Base-by-base conservation (phyloP, 2,888 invertebrate species). In the Scrobipalpa costella region DNA sequence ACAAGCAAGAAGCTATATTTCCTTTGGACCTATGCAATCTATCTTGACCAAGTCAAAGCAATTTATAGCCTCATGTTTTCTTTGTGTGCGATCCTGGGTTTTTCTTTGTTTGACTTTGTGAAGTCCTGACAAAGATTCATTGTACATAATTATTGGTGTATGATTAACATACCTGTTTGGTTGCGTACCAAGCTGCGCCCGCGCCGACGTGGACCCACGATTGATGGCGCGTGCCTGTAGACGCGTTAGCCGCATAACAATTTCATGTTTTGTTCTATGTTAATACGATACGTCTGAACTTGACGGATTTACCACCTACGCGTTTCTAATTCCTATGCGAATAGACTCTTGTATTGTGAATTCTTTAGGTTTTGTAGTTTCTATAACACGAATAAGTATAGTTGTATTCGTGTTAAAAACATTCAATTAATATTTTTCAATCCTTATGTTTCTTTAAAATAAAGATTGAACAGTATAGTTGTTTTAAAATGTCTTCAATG, bases 161-260 rank as follows among this genome's bases (percentile, higher is more conserved):
- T 66, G 69, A 71, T 73, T 71, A 72, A 69, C 66, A 70, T 68
- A 63, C 60, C 47, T 61, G 61, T 60, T 50, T 55, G 61, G 59
- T 57, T 21, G 38, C 59, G 57, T 58, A 34, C 36, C 57, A 34
- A 50, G 61, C 50, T 63, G 69, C 71, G 74, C 73, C 73, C 71
- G 74, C 76, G 75, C 50, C 70, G 71, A 68, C 68, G 72, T 72
- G 78, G 77, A 76, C 74, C 74, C 71, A 77, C 75, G 72, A 72
- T 69, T 73, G 73, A 73, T 76, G 83, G 81, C 86, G 84, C 85
- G 86, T 86, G 86, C 86, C 81, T 77, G 67, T 68, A 69, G 74
- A 68, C 76, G 78, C 78, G 77, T 77, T 79, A 71, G 75, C 72
- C 78, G 84, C 84, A 84, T 85, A 83, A 82, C 82, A 85, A 84